Conservation (phyloP, 2,113 vertebrate species). For the Tringa solitaria region DNA sequence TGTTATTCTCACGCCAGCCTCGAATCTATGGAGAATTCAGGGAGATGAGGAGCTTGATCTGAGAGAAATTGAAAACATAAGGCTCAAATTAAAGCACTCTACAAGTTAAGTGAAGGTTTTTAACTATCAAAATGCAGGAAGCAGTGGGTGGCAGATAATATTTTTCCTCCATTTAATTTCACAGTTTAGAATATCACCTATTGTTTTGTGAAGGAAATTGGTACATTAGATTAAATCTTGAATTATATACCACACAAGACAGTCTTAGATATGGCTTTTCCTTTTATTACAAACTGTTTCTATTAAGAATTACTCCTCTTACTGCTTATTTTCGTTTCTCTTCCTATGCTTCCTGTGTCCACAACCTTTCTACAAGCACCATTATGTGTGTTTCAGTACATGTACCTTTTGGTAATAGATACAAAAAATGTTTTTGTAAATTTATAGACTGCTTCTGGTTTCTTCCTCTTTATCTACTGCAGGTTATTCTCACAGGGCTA, state of each 20-base stretch:
- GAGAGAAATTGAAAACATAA: constrained; percentile 45
- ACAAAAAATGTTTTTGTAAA: background rate
- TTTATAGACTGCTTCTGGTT: background rate
- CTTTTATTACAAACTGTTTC: background rate
- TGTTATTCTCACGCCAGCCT: constrained; percentile 31
- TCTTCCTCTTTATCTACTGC: background rate
- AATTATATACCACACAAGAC: background rate
- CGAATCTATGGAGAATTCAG: constrained; percentile 10
- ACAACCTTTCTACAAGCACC: background rate
- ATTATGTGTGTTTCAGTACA: background rate
- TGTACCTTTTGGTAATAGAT: background rate
- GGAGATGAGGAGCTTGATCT: constrained; percentile 34
- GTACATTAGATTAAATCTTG: constrained; percentile 17
- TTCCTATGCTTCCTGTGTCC: background rate
- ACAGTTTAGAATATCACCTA: constrained; percentile 28
- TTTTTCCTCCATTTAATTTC: constrained; percentile 53
- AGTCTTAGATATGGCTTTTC: background rate
- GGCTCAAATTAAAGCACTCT: constrained; percentile 45
- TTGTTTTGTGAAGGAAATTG: constrained; percentile 36
- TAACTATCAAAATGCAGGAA: constrained; percentile 49
- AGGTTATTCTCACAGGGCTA: background rate
- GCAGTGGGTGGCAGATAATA: constrained; percentile 47
- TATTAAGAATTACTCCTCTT: background rate
- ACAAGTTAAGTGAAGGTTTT: constrained; percentile 42
- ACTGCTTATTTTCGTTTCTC: background rate